Conservation (phyloP, 2,113 vertebrate genomes). For the Rhinolophus ferrumequinum region DNA sequence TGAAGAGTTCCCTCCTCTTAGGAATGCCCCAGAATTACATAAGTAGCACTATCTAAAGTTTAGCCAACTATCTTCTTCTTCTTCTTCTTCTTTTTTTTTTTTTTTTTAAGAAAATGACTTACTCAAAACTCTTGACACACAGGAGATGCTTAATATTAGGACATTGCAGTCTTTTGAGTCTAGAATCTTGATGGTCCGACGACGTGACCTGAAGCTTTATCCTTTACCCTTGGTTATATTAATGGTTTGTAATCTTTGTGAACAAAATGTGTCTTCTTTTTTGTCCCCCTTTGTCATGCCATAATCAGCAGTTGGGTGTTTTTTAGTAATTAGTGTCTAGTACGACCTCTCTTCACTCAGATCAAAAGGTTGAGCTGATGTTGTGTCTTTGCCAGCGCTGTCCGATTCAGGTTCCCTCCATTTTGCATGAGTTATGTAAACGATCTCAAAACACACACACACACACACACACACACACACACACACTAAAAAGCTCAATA, state of each 20-base stretch:
- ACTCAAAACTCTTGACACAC: neutral
- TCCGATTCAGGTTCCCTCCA: neutral
- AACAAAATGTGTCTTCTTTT: neutral
- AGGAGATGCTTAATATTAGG: neutral
- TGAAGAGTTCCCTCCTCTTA: no score
- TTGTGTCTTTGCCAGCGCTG: neutral
- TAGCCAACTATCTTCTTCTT: no score
- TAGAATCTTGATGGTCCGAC: neutral
- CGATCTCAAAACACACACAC: rapidly evolving
- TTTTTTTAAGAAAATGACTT: no score
- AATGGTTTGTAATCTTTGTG: neutral
- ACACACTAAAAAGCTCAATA: neutral
- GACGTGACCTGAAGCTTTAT: neutral
- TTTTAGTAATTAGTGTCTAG: neutral
- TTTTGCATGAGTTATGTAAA: no score
- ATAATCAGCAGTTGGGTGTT: neutral
- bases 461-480: rapidly evolving
- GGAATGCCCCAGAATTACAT: no score
- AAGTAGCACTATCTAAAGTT: no score
- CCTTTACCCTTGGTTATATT: neutral
- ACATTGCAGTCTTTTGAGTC: neutral
- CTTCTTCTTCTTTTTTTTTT: no score
- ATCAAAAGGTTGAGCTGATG: neutral
- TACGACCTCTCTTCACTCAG: neutral
- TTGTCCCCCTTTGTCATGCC: neutral